Evolutionary conservation across 2,888 invertebrate genomes (phyloP).

Genomic region (Habrosyne pyritoides): DNA sequence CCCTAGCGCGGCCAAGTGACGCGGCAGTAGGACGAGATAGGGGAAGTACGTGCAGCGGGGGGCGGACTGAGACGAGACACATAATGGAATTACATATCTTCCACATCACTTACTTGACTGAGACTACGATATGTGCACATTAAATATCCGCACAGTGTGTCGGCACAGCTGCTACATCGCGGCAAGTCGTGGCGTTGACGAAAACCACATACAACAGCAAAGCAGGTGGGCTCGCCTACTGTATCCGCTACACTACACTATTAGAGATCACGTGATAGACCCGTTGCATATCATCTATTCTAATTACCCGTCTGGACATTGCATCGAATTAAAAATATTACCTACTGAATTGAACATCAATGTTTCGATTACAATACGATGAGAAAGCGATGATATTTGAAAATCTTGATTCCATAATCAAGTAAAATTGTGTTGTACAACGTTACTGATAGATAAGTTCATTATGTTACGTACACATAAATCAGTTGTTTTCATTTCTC

Average conservation of each 20-base stretch:
- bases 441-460: neutral
- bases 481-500: neutral
- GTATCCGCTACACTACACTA: conserved; percentile 49
- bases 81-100: conserved; percentile 80
- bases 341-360: neutral
- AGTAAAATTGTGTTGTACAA: neutral
- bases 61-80: conserved; percentile 75
- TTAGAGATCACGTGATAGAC: conserved; percentile 60
- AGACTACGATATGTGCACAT: conserved; percentile 52
- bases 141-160: conserved; percentile 41
- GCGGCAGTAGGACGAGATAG: conserved; percentile 66
- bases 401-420: neutral
- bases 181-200: conserved; percentile 42
- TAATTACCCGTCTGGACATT: neutral
- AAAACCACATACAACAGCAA: conserved; percentile 48
- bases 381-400: no score
- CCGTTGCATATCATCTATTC: conserved; percentile 35
- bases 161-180: conserved; percentile 37
- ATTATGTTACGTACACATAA: neutral
- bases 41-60: conserved; percentile 63
- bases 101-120: conserved; percentile 69
- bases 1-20: conserved; percentile 71
- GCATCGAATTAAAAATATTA: neutral
- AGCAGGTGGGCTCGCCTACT: conserved; percentile 62
- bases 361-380: neutral